A percentile compares a stretch with the other conserved stretches of the same genome.
Conservation (phyloP, 1,140 invertebrate genomes). For the Drosophila busckii region DNA sequence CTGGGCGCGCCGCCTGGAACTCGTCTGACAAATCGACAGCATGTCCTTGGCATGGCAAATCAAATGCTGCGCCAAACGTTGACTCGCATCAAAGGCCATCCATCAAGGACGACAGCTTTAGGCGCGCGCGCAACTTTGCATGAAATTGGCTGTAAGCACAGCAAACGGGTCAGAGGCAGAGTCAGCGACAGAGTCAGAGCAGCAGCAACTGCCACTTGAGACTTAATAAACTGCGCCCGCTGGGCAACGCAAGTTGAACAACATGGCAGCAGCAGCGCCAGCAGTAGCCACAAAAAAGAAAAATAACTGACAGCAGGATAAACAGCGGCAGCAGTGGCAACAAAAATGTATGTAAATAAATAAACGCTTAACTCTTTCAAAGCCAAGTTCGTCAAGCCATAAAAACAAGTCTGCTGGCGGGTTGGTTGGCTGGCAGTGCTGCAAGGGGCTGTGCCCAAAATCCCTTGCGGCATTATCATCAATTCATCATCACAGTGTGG, state of each 20-base stretch:
- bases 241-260: constrained; percentile 13
- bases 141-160: constrained; percentile 63
- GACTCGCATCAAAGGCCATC: constrained; percentile 65
- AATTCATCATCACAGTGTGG: constrained; percentile 69
- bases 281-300: background rate
- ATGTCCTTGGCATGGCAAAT: constrained; percentile 38
- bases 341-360: constrained; percentile 67
- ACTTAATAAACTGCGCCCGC: constrained; percentile 67
- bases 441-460: constrained; percentile 23
- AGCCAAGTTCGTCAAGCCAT: constrained; percentile 52
- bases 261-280: background rate
- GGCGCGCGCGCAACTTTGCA: constrained; percentile 63
- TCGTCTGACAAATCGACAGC: constrained; percentile 52
- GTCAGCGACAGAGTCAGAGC: constrained; percentile 28
- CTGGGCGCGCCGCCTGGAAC: constrained; percentile 24
- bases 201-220: constrained; percentile 49
- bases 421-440: background rate
- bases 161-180: constrained; percentile 19
- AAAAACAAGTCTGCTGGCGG: constrained; percentile 19
- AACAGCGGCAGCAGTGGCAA: too few species aligned
- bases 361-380: constrained; percentile 73
- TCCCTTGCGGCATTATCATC: constrained; percentile 62
- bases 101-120: constrained; percentile 55
- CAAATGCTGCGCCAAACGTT: constrained; percentile 65
- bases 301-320: constrained; percentile 30